Evolutionary conservation across 2,113 vertebrate genomes (phyloP).

Genomic region (Poeciliopsis turrubarensis): DNA sequence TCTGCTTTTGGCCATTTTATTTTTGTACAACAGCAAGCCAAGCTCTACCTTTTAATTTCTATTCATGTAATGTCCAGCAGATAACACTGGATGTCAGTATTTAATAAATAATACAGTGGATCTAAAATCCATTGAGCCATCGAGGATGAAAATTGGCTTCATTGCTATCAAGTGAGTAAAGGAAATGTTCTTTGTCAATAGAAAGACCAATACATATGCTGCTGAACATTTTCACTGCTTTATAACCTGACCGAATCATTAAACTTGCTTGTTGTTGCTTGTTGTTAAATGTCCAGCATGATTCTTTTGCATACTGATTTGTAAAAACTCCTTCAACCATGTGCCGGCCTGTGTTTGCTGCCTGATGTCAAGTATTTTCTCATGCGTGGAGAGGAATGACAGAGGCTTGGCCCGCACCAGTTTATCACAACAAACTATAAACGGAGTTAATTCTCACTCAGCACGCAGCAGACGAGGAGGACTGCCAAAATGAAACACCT

Average conservation of each 20-base stretch:
- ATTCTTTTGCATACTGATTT: conserved; percentile 61
- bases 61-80: not conserved
- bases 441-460: not conserved
- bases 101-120: not conserved
- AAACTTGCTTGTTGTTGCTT: not conserved
- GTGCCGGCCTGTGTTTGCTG: conserved; percentile 1
- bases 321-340: conserved; percentile 29
- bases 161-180: not conserved
- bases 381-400: conserved; percentile 48
- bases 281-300: not conserved
- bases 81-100: not conserved
- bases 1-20: no score
- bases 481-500: conserved; percentile 39
- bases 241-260: conserved; percentile 1
- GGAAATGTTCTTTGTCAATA: not conserved
- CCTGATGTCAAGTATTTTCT: not conserved
- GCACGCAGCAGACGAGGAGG: conserved; percentile 2
- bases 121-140: not conserved
- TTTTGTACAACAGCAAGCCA: no score
- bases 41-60: no score
- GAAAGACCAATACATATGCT: not conserved
- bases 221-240: not conserved
- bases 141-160: not conserved
- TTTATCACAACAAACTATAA: conserved; percentile 12
- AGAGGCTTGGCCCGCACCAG: not conserved